phyloP scores from a whole-genome alignment of 64 coral and sea anemone species.

The Actinia equina region DNA sequence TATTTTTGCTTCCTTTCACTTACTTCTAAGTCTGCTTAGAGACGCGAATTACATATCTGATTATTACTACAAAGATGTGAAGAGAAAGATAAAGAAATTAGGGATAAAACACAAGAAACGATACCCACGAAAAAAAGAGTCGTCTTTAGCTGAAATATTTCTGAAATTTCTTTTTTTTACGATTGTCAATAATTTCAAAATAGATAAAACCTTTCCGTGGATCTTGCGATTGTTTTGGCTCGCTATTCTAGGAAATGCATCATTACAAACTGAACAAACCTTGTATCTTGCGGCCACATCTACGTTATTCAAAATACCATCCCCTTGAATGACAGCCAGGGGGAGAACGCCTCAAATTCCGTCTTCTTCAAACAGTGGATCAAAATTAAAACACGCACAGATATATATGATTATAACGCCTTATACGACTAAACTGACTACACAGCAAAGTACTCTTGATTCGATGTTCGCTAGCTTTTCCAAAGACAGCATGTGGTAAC shows the following conservation, averaged over 20 bases:
- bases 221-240: not conserved
- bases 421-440: not conserved
- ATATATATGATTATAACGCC: not conserved
- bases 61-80: not conserved
- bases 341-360: not conserved
- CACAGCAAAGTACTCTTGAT: not conserved
- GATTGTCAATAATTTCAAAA: not conserved
- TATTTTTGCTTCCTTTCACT: not conserved
- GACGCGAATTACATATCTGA: not conserved
- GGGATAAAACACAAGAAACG: not conserved
- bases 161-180: not conserved
- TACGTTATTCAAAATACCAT: not conserved
- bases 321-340: not conserved
- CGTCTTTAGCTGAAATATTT: not conserved
- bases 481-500: slow-evolving; percentile 3
- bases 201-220: not conserved
- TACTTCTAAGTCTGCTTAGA: slow-evolving; percentile 9
- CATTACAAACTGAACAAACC: not conserved
- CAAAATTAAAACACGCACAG: not conserved
- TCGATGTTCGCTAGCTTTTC: not conserved
- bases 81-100: not conserved
- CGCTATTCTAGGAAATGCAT: not conserved
- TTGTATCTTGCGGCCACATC: not conserved
- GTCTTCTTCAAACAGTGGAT: not conserved
- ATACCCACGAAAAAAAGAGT: not conserved